These are phyloP conservation scores for Limnodromus scolopaceus DNA, from an alignment of 2,797 vertebrate genomes.

Conservation along the genomic window DNA sequence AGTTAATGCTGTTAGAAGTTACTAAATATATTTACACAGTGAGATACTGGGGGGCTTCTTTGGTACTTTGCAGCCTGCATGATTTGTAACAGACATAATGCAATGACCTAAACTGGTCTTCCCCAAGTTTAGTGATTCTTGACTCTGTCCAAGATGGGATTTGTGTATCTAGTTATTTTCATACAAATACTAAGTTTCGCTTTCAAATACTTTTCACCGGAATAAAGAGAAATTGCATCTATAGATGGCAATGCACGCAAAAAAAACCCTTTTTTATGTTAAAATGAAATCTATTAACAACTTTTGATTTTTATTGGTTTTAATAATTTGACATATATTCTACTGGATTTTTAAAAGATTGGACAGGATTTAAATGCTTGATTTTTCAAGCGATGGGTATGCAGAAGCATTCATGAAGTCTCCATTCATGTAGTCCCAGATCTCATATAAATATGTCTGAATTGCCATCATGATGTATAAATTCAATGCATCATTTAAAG, in stretches of 20 bases:
- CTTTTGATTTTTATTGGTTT: neutral
- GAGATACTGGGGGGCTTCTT: neutral
- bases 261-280: neutral
- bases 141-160: neutral
- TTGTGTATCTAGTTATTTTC: neutral
- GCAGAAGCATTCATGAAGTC: neutral
- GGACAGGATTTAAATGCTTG: neutral
- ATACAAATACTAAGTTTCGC: neutral
- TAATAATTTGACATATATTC: neutral
- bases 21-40: neutral
- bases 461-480: neutral
- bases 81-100: neutral
- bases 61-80: neutral
- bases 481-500: neutral
- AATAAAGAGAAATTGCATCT: neutral
- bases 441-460: neutral
- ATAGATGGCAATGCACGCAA: neutral
- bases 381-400: neutral
- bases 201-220: neutral
- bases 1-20: neutral
- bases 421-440: neutral
- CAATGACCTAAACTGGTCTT: neutral
- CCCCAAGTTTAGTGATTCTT: neutral
- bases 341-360: neutral
- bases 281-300: neutral